Percentiles rank a stretch among this genome's conserved stretches.
These are phyloP conservation scores for Rosalia funebris DNA, from an alignment of 2,888 invertebrate species.

Conservation along the genomic window DNA sequence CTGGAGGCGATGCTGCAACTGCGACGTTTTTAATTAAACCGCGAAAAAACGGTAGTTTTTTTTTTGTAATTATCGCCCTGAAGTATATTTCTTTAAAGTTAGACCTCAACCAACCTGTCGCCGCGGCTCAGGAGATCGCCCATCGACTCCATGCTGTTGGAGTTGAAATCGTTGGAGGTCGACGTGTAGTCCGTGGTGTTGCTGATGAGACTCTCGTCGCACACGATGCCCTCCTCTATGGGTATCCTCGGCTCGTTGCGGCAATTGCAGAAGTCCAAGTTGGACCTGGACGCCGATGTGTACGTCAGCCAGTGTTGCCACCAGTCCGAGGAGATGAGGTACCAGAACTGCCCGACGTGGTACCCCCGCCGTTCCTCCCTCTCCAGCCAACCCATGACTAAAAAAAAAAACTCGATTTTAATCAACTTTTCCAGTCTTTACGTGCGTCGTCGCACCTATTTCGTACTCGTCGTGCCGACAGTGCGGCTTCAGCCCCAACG, in stretches of 20 bases:
- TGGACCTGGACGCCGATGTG: slow-evolving; percentile 64
- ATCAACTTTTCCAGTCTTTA: background rate
- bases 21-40: slow-evolving; percentile 23
- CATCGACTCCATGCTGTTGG: slow-evolving; percentile 70
- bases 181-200: slow-evolving; percentile 61
- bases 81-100: no score
- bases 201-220: slow-evolving; percentile 77
- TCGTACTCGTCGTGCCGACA: slow-evolving; percentile 84
- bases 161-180: slow-evolving; percentile 60
- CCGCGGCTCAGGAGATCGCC: slow-evolving; percentile 71
- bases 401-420: slow-evolving; percentile 38
- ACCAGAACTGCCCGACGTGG: slow-evolving; percentile 88
- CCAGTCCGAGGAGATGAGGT: slow-evolving; percentile 86
- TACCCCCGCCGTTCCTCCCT: slow-evolving; percentile 81
- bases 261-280: slow-evolving; percentile 64
- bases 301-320: slow-evolving; percentile 85
- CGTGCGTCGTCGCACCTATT: slow-evolving; percentile 66
- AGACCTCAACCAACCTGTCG: slow-evolving; percentile 65
- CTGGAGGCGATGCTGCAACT: slow-evolving; percentile 67
- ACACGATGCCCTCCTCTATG: slow-evolving; percentile 73
- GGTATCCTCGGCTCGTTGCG: slow-evolving; percentile 56
- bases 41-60: slow-evolving; percentile 5
- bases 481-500: slow-evolving; percentile 83
- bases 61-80: no score
- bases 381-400: slow-evolving; percentile 82